phyloP scores from a whole-genome alignment of 2,797 vertebrate species.

The Argentina silus region DNA sequence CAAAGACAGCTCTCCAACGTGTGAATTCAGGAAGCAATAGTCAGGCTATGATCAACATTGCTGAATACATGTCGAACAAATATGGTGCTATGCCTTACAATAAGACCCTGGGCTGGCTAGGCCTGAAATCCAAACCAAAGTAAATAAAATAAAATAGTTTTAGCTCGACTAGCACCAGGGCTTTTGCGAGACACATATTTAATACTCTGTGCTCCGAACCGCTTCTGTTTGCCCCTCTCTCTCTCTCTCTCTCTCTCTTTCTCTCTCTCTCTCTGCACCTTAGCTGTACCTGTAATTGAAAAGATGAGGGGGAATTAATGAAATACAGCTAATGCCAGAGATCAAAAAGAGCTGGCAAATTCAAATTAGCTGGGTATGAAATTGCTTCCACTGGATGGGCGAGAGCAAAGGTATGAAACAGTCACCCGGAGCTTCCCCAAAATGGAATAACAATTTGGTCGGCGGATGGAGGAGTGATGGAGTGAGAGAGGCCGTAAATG shows the following conservation, averaged over 20 bases:
- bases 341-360: conserved; percentile 62
- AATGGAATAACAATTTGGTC: conserved; percentile 41
- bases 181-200: neutral
- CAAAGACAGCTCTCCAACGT: no score
- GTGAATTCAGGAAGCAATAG: no score
- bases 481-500: neutral
- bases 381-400: conserved; percentile 58
- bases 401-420: conserved; percentile 42
- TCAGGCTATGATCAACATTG: no score
- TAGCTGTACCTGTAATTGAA: conserved; percentile 67
- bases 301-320: conserved; percentile 63
- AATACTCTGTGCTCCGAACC: neutral
- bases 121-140: neutral
- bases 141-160: neutral
- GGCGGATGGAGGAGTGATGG: neutral
- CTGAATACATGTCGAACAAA: no score
- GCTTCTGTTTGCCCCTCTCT: neutral
- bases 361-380: conserved; percentile 66
- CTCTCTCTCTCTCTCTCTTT: neutral
- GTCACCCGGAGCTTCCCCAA: conserved; percentile 43
- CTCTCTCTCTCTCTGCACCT: conserved; percentile 37
- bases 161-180: neutral
- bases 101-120: neutral
- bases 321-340: conserved; percentile 64
- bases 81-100: neutral